Evolutionary conservation across 2,113 vertebrate genomes (phyloP).

Genomic region (Phylloscopus trochilus): DNA sequence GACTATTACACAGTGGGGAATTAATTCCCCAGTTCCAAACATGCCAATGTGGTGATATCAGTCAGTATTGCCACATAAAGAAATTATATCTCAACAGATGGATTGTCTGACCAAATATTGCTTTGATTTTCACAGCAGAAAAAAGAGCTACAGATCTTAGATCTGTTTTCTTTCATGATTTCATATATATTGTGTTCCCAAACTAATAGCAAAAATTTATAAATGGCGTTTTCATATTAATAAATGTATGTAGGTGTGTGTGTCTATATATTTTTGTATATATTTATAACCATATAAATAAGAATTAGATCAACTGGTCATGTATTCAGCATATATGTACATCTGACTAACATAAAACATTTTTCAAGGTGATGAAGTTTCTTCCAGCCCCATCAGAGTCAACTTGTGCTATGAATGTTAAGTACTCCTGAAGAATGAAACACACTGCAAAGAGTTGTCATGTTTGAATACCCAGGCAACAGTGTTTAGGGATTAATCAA

Average conservation of each 20-base stretch:
- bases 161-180: background rate
- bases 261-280: background rate
- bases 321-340: background rate
- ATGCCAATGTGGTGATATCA: background rate
- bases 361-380: background rate
- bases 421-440: background rate
- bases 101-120: background rate
- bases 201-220: background rate
- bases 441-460: background rate
- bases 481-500: background rate
- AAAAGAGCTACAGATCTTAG: background rate
- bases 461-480: background rate
- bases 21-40: background rate
- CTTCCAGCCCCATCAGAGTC: background rate
- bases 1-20: background rate
- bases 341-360: background rate
- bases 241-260: background rate
- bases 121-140: background rate
- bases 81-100: background rate
- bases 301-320: background rate
- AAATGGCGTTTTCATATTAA: background rate
- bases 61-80: background rate
- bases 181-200: background rate
- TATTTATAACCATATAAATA: background rate
- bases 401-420: background rate